phyloP scores from a whole-genome alignment of 2,113 vertebrate species.

The Telmatochromis sp. region DNA sequence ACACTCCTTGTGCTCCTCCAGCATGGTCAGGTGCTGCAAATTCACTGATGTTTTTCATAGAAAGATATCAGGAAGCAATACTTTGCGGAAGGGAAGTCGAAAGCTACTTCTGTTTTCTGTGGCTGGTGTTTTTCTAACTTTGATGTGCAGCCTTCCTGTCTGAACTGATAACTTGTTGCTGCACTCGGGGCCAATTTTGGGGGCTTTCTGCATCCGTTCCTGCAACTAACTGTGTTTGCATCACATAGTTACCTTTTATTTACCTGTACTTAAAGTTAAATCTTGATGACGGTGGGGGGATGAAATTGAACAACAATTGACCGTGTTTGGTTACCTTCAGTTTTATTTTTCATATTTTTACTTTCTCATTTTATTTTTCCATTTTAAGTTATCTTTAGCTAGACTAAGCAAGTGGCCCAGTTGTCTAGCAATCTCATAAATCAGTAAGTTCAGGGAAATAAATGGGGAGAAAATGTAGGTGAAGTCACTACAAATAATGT shows the following conservation, averaged over 20 bases:
- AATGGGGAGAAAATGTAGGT: not conserved
- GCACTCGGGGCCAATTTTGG: not conserved
- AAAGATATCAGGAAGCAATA: not conserved
- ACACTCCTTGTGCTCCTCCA: not conserved
- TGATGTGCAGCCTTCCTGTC: not conserved
- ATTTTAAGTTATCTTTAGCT: not conserved
- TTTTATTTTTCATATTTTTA: not conserved
- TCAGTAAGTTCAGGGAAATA: not conserved
- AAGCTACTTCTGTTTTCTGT: not conserved
- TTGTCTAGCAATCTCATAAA: not conserved
- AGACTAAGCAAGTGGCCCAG: not conserved
- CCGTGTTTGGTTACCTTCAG: not conserved
- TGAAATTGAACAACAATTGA: not conserved
- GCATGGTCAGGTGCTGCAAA: not conserved
- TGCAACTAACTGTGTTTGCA: not conserved
- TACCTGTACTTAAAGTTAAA: not conserved
- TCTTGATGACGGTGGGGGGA: not conserved
- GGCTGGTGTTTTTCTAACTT: not conserved
- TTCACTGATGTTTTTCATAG: not conserved
- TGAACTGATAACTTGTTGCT: conserved; percentile 13
- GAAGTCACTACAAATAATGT: not conserved
- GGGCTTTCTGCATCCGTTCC: not conserved
- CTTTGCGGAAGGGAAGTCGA: not conserved
- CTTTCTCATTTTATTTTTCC: not conserved
- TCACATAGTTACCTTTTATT: not conserved